Evolutionary conservation across 2,888 invertebrate species (phyloP).

Genomic region (Scaptomyza cyrtandrae): DNA sequence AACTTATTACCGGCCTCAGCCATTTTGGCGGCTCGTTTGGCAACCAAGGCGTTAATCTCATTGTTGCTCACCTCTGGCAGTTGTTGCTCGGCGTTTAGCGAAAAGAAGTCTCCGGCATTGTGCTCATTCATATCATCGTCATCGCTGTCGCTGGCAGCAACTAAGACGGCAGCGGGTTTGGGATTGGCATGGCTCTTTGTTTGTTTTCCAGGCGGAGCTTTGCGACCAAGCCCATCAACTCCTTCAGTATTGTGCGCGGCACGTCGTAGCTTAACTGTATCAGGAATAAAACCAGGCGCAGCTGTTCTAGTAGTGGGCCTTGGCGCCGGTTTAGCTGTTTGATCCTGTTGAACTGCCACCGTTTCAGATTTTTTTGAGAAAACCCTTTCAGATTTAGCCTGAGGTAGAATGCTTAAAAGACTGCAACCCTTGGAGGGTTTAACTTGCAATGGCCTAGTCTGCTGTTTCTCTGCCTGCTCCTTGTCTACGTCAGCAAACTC

Average conservation of each 20-base stretch:
- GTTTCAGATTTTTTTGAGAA: constrained; percentile 61
- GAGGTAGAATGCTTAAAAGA: constrained; percentile 89
- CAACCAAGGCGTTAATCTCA: constrained; percentile 83
- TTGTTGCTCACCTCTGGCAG: constrained; percentile 85
- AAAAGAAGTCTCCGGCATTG: constrained; percentile 80
- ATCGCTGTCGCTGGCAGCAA: constrained; percentile 84
- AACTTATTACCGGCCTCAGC: constrained; percentile 72
- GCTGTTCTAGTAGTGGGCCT: constrained; percentile 5
- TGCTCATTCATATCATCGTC: constrained; percentile 85
- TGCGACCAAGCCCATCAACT: constrained; percentile 63
- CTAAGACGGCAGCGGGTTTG: constrained; percentile 63
- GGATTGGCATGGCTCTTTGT: constrained; percentile 37
- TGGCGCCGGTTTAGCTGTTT: not conserved
- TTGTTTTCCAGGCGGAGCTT: constrained; percentile 8
- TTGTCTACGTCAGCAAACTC: constrained; percentile 84
- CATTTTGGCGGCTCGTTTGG: constrained; percentile 82
- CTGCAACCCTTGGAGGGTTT: constrained; percentile 82
- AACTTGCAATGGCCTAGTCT: constrained; percentile 24
- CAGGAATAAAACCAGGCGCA: constrained; percentile 83
- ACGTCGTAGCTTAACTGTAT: constrained; percentile 81
- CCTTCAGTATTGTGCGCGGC: constrained; percentile 82
- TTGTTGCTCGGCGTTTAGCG: constrained; percentile 83
- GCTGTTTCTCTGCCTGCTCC: constrained; percentile 65
- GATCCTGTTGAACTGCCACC: not conserved
- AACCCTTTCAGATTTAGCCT: constrained; percentile 85